These are phyloP conservation scores for Papilio polyxenes DNA, from an alignment of 1,140 invertebrate species.

Conservation along the genomic window DNA sequence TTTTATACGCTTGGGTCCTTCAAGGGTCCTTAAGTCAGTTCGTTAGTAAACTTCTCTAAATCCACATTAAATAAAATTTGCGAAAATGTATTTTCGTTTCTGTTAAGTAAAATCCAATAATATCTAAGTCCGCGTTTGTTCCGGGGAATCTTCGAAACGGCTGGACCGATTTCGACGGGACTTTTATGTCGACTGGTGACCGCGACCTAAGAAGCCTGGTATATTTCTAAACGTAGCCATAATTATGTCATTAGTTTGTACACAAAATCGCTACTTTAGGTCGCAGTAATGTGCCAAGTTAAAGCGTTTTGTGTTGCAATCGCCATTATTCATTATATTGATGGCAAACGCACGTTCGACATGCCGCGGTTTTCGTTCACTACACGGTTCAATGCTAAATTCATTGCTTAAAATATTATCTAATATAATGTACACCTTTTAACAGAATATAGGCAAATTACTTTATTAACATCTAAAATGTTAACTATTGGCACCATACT, in stretches of 20 bases:
- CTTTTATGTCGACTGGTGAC: too few species aligned
- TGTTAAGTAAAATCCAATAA: too few species aligned
- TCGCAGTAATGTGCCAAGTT: slow-evolving; percentile 6
- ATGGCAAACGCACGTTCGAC: not conserved
- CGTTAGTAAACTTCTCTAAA: too few species aligned
- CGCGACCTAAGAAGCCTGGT: not conserved
- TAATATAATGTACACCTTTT: not conserved
- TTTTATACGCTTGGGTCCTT: too few species aligned
- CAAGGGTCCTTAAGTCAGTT: too few species aligned
- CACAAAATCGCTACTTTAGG: slow-evolving; percentile 18
- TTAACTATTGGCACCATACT: not conserved
- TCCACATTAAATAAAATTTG: too few species aligned
- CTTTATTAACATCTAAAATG: not conserved
- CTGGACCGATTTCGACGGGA: too few species aligned
- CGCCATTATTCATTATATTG: slow-evolving; percentile 4
- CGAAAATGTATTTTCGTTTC: too few species aligned
- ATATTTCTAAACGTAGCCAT: slow-evolving; percentile 37
- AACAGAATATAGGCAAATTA: not conserved
- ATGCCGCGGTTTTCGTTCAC: slow-evolving; percentile 5
- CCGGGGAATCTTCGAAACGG: too few species aligned
- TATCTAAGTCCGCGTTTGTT: too few species aligned
- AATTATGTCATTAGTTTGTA: slow-evolving; percentile 28
- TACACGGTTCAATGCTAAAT: not conserved
- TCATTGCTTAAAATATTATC: not conserved
- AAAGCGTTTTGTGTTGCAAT: slow-evolving; percentile 13